Base-by-base conservation (phyloP, 23 tunicate species). In the Oikopleura vanhoeffeni region DNA sequence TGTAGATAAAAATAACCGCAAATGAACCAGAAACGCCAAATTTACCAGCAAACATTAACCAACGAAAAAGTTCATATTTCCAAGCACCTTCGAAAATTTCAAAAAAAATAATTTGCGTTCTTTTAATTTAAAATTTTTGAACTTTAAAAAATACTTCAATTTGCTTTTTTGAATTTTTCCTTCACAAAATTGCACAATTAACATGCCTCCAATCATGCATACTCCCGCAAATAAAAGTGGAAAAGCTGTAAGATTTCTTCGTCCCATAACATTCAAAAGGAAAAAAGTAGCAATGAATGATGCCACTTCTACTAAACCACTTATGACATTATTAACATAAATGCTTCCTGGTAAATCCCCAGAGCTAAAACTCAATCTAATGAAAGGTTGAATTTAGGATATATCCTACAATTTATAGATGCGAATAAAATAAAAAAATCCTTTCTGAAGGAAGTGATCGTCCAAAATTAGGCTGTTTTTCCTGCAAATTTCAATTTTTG, bases 1-100 rank as follows among this genome's bases (percentile, higher is more conserved):
- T 30, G 35, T 71, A 71, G 32, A 71, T 71, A 33, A 33, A 71
- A 71, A 71, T 71, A 38, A 71, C 79, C 4, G 79, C 79, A 32
- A 71, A 71, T 4, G 79, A 18, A 2, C 79, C 27, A 2, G 79
- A 71, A 13, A 71, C 79, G 35, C 79, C 79, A 3, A 71, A 30
- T 38, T 71, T 71, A 71, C 79, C 79, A 28, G 79, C 79, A 32
- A 71, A 71, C 79, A 71, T 71, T 71, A 71, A 71, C 79, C 79
- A 71, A 18, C 79, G 27, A 30, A 13, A 71, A 24, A 32, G 18
- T 49, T 49, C 60, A 49, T 8, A 49, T 18, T 8, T 18, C 60
- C 60, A 49, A 8, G 60, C 60, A 8, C 60, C 60, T 18, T 8
- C 60, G 60, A 49, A 8, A 49, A 49, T 8, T 18, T 49, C 18